phyloP scores from a whole-genome alignment of 2,113 vertebrate species.

The Malurus elegans region DNA sequence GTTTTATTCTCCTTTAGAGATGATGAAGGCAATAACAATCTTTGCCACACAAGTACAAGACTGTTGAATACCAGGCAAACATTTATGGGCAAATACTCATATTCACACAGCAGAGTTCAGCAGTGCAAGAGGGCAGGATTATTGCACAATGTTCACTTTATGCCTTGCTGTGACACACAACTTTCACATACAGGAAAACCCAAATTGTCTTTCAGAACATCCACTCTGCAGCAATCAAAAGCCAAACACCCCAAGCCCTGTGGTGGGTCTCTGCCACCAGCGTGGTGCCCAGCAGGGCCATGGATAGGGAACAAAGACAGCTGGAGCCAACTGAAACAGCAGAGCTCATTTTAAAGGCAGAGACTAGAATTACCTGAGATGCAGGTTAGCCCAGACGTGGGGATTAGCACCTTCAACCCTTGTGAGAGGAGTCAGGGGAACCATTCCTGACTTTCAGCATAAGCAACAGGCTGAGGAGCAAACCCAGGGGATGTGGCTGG shows the following conservation, averaged over 20 bases:
- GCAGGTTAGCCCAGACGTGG: background rate
- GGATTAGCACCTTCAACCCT: background rate
- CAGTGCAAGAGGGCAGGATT: background rate
- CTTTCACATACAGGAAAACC: background rate
- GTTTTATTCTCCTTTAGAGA: background rate
- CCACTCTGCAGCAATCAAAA: background rate
- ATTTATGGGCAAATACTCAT: background rate
- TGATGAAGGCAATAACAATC: background rate
- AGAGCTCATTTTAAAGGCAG: background rate
- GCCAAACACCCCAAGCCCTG: background rate
- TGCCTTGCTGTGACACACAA: background rate
- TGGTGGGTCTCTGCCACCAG: background rate
- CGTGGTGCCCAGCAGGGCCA: background rate
- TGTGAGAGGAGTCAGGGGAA: background rate
- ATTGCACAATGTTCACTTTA: background rate
- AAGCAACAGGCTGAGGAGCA: background rate
- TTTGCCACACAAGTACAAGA: background rate
- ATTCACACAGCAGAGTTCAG: background rate
- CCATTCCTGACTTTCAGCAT: background rate
- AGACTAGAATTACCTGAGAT: slow-evolving; percentile 12
- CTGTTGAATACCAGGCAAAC: background rate
- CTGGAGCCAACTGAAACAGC: background rate
- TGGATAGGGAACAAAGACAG: background rate
- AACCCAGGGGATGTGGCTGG: fast-evolving
- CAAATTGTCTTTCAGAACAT: background rate